phyloP scores from a whole-genome alignment of 2,888 invertebrate genomes.

The Epinotia nisella region DNA sequence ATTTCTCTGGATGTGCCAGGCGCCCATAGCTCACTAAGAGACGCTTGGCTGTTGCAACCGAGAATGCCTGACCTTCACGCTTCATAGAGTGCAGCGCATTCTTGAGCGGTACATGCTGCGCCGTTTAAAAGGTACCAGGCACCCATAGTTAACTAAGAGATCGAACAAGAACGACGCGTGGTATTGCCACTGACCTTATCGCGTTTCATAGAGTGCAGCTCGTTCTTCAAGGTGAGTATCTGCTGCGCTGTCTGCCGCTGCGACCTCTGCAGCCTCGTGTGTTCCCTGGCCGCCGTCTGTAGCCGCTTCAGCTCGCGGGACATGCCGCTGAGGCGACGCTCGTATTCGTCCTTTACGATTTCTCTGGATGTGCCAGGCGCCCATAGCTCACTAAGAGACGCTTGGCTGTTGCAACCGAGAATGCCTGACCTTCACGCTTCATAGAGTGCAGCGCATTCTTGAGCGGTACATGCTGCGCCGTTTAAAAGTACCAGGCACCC shows the following conservation, averaged over 20 bases:
- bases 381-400: too few species aligned
- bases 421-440: too few species aligned
- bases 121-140: conserved; percentile 76
- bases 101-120: conserved; percentile 89
- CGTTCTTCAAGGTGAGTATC: conserved; percentile 88
- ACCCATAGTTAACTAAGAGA: background rate
- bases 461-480: too few species aligned
- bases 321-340: conserved; percentile 92
- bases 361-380: too few species aligned
- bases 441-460: too few species aligned
- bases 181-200: conserved; percentile 85
- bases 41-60: too few species aligned
- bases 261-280: conserved; percentile 92
- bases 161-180: too few species aligned
- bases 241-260: conserved; percentile 92
- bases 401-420: too few species aligned
- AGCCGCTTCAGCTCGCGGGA: conserved; percentile 93
- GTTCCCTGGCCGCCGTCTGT: conserved; percentile 95
- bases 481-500: too few species aligned
- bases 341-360: too few species aligned
- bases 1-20: too few species aligned
- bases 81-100: conserved; percentile 93
- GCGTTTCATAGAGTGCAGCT: conserved; percentile 92
- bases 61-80: conserved; percentile 85
- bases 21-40: too few species aligned